Conservation (phyloP, 2,888 invertebrate species). For the Agrochola lota region DNA sequence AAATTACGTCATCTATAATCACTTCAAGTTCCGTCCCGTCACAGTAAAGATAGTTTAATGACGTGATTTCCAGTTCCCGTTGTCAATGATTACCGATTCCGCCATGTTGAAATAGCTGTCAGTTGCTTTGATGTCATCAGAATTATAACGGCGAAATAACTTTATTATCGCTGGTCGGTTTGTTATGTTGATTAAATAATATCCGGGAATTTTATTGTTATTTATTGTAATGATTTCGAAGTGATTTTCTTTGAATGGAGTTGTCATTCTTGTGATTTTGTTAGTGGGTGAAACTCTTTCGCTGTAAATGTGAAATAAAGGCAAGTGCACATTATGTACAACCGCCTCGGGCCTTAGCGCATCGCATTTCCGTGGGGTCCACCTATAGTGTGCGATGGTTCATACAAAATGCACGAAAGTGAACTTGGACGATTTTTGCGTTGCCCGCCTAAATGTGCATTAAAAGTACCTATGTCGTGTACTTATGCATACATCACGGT, state of each 20-base stretch:
- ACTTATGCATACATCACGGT: background rate
- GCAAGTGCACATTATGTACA: background rate
- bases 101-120: slow-evolving; percentile 63
- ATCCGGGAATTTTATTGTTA: slow-evolving; percentile 42
- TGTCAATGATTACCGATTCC: slow-evolving; percentile 62
- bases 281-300: background rate
- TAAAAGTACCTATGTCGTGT: background rate
- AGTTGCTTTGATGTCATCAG: slow-evolving; percentile 62
- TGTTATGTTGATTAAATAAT: slow-evolving; percentile 63
- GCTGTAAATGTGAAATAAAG: background rate
- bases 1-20: slow-evolving; percentile 55
- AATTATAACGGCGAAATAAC: slow-evolving; percentile 63
- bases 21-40: slow-evolving; percentile 60
- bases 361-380: background rate
- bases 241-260: slow-evolving; percentile 27
- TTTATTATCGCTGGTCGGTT: slow-evolving; percentile 55
- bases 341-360: background rate
- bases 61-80: slow-evolving; percentile 67
- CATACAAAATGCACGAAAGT: too few species aligned
- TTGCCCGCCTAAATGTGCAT: background rate
- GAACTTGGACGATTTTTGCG: background rate
- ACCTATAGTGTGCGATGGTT: too few species aligned
- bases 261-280: background rate
- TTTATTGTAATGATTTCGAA: slow-evolving; percentile 32
- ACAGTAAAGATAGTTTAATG: slow-evolving; percentile 66